Evolutionary conservation across 2,888 invertebrate genomes (phyloP).

Genomic region (Chromoteleia sp.): DNA sequence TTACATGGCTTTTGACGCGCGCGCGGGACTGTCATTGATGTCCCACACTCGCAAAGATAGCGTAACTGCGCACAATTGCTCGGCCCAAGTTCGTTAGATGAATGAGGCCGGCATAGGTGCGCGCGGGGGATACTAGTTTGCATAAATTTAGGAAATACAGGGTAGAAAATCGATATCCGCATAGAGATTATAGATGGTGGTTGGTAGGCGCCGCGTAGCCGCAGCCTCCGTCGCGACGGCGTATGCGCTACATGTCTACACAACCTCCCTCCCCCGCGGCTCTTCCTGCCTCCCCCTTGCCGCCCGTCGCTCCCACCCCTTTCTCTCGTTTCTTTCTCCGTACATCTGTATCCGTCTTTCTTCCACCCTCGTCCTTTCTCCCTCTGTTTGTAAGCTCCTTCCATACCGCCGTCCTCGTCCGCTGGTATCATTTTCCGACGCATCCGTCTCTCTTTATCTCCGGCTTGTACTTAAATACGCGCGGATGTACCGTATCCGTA

Average conservation of each 20-base stretch:
- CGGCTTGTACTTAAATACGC: conserved; percentile 66
- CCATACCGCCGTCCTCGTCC: conserved; percentile 46
- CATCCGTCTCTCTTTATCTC: conserved; percentile 44
- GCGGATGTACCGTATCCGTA: conserved; percentile 67
- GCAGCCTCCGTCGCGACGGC: conserved; percentile 84
- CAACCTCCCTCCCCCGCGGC: conserved; percentile 67
- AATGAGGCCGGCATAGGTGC: conserved; percentile 79
- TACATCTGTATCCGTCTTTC: conserved; percentile 56
- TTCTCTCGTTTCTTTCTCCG: conserved; percentile 70
- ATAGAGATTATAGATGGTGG: conserved; percentile 85
- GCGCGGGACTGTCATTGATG: conserved; percentile 68
- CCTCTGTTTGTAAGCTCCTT: not conserved
- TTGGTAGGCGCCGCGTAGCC: conserved; percentile 85
- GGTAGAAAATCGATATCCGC: conserved; percentile 85
- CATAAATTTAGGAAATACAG: conserved; percentile 85
- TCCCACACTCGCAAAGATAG: conserved; percentile 25
- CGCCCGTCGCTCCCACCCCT: conserved; percentile 29
- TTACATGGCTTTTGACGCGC: conserved; percentile 64
- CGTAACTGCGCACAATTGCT: conserved; percentile 58
- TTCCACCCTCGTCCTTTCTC: not conserved
- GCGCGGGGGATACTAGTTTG: conserved; percentile 81
- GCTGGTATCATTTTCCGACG: conserved; percentile 21
- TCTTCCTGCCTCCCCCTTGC: conserved; percentile 37
- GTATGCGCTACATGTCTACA: conserved; percentile 82
- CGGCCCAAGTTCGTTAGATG: conserved; percentile 81